A percentile compares a stretch with the other conserved stretches of the same genome.
Evolutionary conservation across 2,113 vertebrate species (phyloP).

Genomic region (Pterocles orientalis): DNA sequence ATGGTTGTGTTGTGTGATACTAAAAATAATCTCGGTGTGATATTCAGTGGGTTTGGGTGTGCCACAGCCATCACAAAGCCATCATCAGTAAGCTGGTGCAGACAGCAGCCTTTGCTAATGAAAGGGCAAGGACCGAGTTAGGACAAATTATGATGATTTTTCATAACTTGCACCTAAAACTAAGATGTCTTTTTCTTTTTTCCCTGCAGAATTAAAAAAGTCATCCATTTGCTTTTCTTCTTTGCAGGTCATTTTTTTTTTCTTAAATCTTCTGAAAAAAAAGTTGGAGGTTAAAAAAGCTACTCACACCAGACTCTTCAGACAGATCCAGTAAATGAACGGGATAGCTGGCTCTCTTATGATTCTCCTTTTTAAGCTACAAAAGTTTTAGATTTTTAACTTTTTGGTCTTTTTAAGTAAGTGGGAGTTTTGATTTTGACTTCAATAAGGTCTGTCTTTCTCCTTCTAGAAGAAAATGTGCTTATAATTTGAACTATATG

Average conservation of each 20-base stretch:
- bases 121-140: not conserved
- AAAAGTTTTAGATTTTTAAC: not conserved
- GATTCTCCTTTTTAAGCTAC: not conserved
- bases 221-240: not conserved
- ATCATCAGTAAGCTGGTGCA: not conserved
- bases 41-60: not conserved
- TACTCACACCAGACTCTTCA: not conserved
- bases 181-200: not conserved
- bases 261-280: not conserved
- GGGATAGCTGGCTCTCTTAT: not conserved
- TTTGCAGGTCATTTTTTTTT: not conserved
- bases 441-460: constrained; percentile 10
- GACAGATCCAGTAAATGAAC: not conserved
- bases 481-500: not conserved
- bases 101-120: not conserved
- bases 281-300: not conserved
- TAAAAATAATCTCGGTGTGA: not conserved
- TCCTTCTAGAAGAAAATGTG: not conserved
- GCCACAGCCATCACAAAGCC: not conserved
- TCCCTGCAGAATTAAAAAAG: not conserved
- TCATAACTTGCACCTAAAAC: not conserved
- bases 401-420: constrained; percentile 21
- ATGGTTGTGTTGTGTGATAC: fast-evolving
- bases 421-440: constrained; percentile 21
- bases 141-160: not conserved